A percentile compares a stretch with the other conserved stretches of the same genome.
These are phyloP conservation scores for Philopotamus ludificatus DNA, from an alignment of 1,140 invertebrate genomes.

Conservation along the genomic window DNA sequence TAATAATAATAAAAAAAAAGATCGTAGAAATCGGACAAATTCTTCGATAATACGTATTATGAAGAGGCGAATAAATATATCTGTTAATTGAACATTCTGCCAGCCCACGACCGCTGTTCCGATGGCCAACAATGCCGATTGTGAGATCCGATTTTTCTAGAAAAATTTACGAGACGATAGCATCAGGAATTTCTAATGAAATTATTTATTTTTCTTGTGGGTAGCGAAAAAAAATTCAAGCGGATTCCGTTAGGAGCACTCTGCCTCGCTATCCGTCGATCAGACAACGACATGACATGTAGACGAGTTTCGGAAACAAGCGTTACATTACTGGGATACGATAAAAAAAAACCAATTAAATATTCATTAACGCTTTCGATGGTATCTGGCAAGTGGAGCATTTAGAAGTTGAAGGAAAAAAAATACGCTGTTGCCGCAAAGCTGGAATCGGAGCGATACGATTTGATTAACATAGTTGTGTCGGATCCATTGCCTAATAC, in stretches of 20 bases:
- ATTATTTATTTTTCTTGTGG: conserved; percentile 13
- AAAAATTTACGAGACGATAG: background rate
- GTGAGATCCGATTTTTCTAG: background rate
- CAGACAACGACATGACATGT: conserved; percentile 20
- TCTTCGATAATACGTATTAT: background rate
- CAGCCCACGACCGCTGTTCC: background rate
- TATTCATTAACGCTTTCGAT: conserved; percentile 15
- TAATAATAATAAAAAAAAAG: too few relatives aligned
- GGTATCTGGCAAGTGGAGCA: background rate
- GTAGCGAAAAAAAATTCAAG: background rate
- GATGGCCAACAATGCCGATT: conserved; percentile 1
- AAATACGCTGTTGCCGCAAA: background rate
- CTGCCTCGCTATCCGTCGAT: background rate
- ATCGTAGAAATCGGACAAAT: too few relatives aligned
- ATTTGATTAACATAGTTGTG: background rate
- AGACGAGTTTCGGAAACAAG: conserved; percentile 13
- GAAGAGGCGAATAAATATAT: background rate
- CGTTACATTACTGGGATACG: conserved; percentile 19
- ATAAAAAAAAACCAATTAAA: conserved; percentile 14
- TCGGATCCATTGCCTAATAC: too few relatives aligned
- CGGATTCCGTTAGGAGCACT: background rate
- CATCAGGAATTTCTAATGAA: conserved; percentile 22
- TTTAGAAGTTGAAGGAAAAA: background rate
- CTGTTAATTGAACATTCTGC: conserved; percentile 2
- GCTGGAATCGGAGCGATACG: background rate